Conservation (phyloP, 2,797 vertebrate genomes). For the Amblyraja radiata region DNA sequence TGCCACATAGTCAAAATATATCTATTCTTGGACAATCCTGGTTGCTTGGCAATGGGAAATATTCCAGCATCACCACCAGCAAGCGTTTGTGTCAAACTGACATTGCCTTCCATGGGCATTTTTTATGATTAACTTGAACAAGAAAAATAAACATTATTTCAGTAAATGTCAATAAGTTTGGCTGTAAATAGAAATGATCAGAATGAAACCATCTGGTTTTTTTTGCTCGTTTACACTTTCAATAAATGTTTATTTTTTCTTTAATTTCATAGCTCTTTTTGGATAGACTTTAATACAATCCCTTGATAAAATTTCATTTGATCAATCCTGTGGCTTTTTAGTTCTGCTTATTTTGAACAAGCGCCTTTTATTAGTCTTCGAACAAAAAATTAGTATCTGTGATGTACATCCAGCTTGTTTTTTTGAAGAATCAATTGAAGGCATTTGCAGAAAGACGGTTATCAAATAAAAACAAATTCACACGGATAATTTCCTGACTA, state of each 20-base stretch:
- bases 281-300: background rate
- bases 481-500: background rate
- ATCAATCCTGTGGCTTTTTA: background rate
- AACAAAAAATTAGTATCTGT: background rate
- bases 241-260: background rate
- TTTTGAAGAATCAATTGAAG: background rate
- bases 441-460: background rate
- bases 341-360: background rate
- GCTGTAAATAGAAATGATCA: background rate
- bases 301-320: background rate
- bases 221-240: background rate
- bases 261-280: background rate
- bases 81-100: background rate
- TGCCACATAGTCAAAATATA: background rate
- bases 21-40: background rate
- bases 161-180: background rate
- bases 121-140: background rate
- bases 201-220: conserved; percentile 5
- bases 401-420: background rate
- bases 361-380: background rate
- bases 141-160: background rate
- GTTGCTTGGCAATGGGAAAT: background rate
- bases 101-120: background rate
- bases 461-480: background rate
- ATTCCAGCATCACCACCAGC: background rate